Base-by-base conservation (phyloP, 2,113 vertebrate genomes). In the Gyps fulvus region DNA sequence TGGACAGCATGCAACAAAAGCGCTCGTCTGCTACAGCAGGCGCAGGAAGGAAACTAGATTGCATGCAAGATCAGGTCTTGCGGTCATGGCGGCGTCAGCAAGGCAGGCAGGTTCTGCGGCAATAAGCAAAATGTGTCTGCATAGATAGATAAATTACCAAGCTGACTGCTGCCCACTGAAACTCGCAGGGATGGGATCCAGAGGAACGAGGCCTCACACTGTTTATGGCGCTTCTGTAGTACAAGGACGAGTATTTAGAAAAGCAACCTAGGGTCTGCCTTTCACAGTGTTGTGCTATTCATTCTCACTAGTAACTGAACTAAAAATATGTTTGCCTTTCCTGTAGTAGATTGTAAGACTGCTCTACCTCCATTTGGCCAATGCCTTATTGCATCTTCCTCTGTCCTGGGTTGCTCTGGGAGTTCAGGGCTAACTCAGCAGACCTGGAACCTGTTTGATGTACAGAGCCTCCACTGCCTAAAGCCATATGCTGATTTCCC, bases 1-100 rank as follows among this genome's bases (percentile, higher is more conserved):
- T 2, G 52, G 16, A 7, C 38, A 29, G 57, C 31, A 1, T 0
- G 5, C 65, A 40, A 1, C 0, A 0, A 1, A 8, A 40, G 36
- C 2, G 0, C 49, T 34, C 22, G 8, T 4, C 13, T 23, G 23
- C 47, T 11, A 1, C 38, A 9, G 61, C 62, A 19, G 43, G 23
- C 7, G 1, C 57, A 45, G 92, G 96, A 67, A 94, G 95, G 93
- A 91, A 93, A 43, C 29, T 2, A 61, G 74, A 40, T 10, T 25
- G 49, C 40, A 2, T 34, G 58, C 40, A 4, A 69, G 84, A 84
- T 80, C n/a, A 10, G 13, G 16, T 3, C 74, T 49, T 65, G 93
- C 2, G 78, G 87, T 47, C 0, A 0, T 2, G 36, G 61, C 1
- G 2, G 36, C 2, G 0, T 23, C 34, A 29, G 43, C 45, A 11